Evolutionary conservation across 2,113 vertebrate genomes (phyloP), one percentile per base, ranked within the genome.

Genomic region (Hypanus sabinus): DNA sequence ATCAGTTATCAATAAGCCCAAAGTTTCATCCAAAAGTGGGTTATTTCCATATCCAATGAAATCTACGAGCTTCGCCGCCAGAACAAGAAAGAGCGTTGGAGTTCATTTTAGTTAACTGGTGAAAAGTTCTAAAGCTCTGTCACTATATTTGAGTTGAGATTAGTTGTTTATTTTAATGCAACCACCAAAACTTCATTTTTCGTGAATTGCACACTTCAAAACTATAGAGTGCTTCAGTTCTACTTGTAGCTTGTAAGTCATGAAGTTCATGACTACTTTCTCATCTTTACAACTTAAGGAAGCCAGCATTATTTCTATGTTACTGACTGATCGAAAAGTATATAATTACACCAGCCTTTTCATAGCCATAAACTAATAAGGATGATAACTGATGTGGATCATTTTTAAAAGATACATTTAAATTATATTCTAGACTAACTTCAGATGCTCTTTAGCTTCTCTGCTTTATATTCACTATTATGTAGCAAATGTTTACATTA

Each of bases 341-440:
- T 33, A 68, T n/a, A 65, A n/a, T 90, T 90, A 68, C n/a, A 90
- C 30, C 62, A 90, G 60, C 62, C 14, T 62, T 55, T 65, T 36
- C 14, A 90, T 90, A 36, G 6, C 87, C 9, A 14, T 36, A 36
- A 3, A 16, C 12, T 4, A 68, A 65, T 68, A 90, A 90, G 38
- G 11, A 20, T 68, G 62, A 68, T 90, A 33, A 6, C 18, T 33
- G 60, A 68, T 20, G 62, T 68, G 62, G 33, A 90, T 65, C 87
- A 90, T 68, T 55, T 83, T 55, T 55, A 22, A 55, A 83, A 62
- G n/a, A 68, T 90, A 57, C 60, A 90, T 90, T 90, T 90, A 90
- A 33, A 65, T 33, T 62, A 68, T 68, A 20, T 68, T 68, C 57
- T 16, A 68, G 60, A 90, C 65, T 68, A 65, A 33, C 62, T 27